Evolutionary conservation across 2,797 vertebrate genomes (phyloP).

Genomic region (Rousettus madagascariensis): DNA sequence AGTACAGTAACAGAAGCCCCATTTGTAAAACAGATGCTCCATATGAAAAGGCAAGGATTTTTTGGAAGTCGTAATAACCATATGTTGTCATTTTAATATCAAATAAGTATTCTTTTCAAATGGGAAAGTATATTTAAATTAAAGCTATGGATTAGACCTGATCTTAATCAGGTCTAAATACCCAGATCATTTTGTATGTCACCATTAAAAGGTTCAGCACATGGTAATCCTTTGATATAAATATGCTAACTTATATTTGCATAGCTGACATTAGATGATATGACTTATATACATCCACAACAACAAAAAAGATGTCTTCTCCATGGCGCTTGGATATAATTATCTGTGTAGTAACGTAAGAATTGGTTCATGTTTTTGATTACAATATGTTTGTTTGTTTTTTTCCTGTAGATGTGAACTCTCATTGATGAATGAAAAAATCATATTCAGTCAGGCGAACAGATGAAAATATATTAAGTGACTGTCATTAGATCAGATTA

Average conservation of each 20-base stretch:
- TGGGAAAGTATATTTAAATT: conserved; percentile 68
- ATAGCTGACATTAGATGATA: neutral
- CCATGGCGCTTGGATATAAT: neutral
- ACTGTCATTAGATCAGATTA: neutral
- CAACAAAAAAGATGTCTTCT: neutral
- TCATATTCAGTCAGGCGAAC: neutral
- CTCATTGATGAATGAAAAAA: neutral
- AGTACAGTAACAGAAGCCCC: conserved; percentile 29
- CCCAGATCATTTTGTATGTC: conserved; percentile 17
- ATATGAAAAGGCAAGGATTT: conserved; percentile 45
- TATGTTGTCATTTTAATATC: conserved; percentile 61
- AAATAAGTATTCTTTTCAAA: conserved; percentile 37
- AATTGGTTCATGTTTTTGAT: neutral
- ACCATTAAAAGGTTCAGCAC: neutral
- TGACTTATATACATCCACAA: neutral
- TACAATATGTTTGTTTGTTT: neutral
- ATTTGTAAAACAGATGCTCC: conserved; percentile 63
- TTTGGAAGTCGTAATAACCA: conserved; percentile 70
- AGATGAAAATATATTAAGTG: neutral
- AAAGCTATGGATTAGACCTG: conserved; percentile 37
- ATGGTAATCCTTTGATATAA: neutral
- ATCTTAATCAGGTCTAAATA: neutral
- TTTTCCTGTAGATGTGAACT: rapidly evolving
- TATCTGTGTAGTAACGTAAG: neutral
- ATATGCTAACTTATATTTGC: neutral